A percentile compares a stretch with the other conserved stretches of the same genome.
These are phyloP conservation scores for Butorides virescens DNA, from an alignment of 2,113 vertebrate genomes.

Conservation along the genomic window DNA sequence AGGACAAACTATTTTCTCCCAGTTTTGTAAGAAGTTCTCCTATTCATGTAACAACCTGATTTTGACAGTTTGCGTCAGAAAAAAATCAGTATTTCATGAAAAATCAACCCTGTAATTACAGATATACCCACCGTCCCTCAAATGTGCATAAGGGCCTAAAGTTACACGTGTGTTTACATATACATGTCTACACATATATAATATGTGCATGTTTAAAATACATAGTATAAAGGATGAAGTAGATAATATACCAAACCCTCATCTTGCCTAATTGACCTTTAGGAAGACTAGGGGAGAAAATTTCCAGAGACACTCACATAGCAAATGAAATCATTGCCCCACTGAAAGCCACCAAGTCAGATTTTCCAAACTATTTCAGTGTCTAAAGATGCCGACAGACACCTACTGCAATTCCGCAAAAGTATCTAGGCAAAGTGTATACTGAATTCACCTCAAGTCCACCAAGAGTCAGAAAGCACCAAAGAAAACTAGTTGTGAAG, in stretches of 20 bases:
- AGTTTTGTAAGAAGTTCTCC: rapidly evolving
- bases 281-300: neutral
- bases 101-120: neutral
- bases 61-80: neutral
- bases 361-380: constrained; percentile 28
- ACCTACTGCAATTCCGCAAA: neutral
- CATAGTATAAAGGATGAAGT: neutral
- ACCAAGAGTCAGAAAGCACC: neutral
- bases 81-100: neutral
- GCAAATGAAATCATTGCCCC: neutral
- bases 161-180: neutral
- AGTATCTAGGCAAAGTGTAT: neutral
- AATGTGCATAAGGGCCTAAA: neutral
- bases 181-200: neutral
- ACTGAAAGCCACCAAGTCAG: neutral
- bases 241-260: neutral
- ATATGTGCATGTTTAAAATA: neutral
- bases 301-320: neutral
- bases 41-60: neutral
- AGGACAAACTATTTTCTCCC: neutral
- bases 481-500: neutral
- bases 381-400: neutral
- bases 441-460: neutral
- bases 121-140: neutral
- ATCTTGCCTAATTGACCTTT: neutral